These are phyloP conservation scores for Lophius americanus DNA, from an alignment of 2,797 vertebrate genomes.

Conservation along the genomic window DNA sequence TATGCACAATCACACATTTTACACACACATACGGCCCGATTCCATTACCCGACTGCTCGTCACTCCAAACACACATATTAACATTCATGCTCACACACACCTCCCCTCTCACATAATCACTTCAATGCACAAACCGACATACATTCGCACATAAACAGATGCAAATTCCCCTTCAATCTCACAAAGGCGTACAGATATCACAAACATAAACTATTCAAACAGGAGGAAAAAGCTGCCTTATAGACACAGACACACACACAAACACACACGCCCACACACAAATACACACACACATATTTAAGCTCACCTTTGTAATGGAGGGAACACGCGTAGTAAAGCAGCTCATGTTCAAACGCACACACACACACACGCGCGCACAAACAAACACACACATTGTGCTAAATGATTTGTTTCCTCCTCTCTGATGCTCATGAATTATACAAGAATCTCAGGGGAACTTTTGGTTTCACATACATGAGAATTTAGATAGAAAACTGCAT, in stretches of 20 bases:
- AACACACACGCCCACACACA: constrained; percentile 31
- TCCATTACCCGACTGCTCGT: constrained; percentile 66
- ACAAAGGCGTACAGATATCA: constrained; percentile 57
- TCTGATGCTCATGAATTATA: constrained; percentile 77
- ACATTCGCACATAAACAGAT: constrained; percentile 69
- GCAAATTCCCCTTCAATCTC: constrained; percentile 68
- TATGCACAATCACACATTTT: constrained; percentile 39
- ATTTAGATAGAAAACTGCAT: constrained; percentile 81
- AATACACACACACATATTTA: constrained; percentile 53
- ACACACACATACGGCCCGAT: constrained; percentile 44
- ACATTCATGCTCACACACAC: constrained; percentile 69
- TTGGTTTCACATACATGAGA: constrained; percentile 79
- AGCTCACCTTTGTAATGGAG: constrained; percentile 21
- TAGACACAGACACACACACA: constrained; percentile 40
- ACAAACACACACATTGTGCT: constrained; percentile 57
- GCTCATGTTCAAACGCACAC: constrained; percentile 44
- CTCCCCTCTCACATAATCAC: constrained; percentile 69
- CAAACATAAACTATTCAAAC: constrained; percentile 64
- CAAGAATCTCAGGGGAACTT: constrained; percentile 73
- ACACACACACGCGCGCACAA: constrained; percentile 50
- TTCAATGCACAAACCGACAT: constrained; percentile 70
- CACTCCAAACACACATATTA: constrained; percentile 72
- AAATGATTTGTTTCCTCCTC: constrained; percentile 74
- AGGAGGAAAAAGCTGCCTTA: constrained; percentile 45
- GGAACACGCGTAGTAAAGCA: constrained; percentile 39